These are phyloP conservation scores for Tetramorium parvispinum DNA, from an alignment of 1,140 invertebrate genomes.

Conservation along the genomic window DNA sequence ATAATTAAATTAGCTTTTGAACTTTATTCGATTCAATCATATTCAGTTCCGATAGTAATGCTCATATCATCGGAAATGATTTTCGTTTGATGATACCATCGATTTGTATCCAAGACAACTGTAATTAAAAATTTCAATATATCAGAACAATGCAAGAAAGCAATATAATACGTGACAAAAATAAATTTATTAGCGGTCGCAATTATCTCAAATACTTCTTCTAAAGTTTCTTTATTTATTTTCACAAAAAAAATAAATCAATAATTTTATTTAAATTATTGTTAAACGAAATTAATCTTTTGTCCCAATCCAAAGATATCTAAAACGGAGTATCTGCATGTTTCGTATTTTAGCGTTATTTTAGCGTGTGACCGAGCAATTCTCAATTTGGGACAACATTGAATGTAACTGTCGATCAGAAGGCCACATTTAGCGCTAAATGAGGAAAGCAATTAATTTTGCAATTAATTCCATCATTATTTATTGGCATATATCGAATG, in stretches of 20 bases:
- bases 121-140: slow-evolving; percentile 78
- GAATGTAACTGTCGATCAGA: neutral
- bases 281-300: neutral
- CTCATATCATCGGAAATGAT: slow-evolving; percentile 95
- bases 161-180: neutral
- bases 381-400: neutral
- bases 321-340: neutral
- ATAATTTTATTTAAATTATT: neutral
- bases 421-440: neutral
- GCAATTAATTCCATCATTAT: slow-evolving; percentile 5
- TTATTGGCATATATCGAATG: slow-evolving; percentile 1
- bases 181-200: neutral
- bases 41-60: slow-evolving; percentile 98
- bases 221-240: neutral
- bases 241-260: neutral
- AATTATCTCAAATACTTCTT: neutral
- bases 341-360: neutral
- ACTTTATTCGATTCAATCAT: slow-evolving; percentile 88
- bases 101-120: slow-evolving; percentile 97
- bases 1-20: slow-evolving; percentile 3
- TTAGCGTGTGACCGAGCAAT: neutral
- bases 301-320: too few species aligned
- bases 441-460: slow-evolving; percentile 33
- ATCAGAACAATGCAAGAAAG: neutral
- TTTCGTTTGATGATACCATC: slow-evolving; percentile 97